Evolutionary conservation across 2,113 vertebrate species (phyloP).

Genomic region (Oryzias melastigma): DNA sequence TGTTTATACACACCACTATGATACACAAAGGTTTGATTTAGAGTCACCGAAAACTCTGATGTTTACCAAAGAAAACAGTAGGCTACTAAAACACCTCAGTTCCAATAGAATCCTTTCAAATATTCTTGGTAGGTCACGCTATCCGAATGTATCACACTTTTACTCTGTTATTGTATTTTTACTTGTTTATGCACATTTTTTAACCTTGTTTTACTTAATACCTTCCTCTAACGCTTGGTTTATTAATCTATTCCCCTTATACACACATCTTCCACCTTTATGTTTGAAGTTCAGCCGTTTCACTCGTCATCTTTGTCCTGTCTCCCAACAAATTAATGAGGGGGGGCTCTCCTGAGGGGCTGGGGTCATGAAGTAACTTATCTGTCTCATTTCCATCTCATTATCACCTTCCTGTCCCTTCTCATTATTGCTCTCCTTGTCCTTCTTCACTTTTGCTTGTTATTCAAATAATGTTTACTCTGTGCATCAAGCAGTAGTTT

Average conservation of each 20-base stretch:
- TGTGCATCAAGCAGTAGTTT: background rate
- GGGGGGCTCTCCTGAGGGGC: conserved; percentile 63
- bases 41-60: too few species aligned
- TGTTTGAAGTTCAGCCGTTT: conserved; percentile 34
- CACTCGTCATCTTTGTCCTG: conserved; percentile 41
- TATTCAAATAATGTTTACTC: conserved; percentile 30
- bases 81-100: too few species aligned
- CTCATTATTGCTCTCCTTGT: conserved; percentile 28
- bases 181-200: too few species aligned
- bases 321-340: conserved; percentile 65
- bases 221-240: background rate
- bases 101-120: too few species aligned
- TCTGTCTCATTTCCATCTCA: conserved; percentile 70
- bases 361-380: conserved; percentile 53
- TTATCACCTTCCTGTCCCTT: conserved; percentile 56
- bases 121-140: too few species aligned
- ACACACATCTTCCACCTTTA: conserved; percentile 4
- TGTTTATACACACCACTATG: too few species aligned
- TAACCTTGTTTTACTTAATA: background rate
- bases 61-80: too few species aligned
- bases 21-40: too few species aligned
- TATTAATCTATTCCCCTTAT: conserved; percentile 16
- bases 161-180: background rate
- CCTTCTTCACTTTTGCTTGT: conserved; percentile 19
- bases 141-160: too few species aligned